Evolutionary conservation across 2,113 vertebrate genomes (phyloP).

Genomic region (Platycercus adscitus): DNA sequence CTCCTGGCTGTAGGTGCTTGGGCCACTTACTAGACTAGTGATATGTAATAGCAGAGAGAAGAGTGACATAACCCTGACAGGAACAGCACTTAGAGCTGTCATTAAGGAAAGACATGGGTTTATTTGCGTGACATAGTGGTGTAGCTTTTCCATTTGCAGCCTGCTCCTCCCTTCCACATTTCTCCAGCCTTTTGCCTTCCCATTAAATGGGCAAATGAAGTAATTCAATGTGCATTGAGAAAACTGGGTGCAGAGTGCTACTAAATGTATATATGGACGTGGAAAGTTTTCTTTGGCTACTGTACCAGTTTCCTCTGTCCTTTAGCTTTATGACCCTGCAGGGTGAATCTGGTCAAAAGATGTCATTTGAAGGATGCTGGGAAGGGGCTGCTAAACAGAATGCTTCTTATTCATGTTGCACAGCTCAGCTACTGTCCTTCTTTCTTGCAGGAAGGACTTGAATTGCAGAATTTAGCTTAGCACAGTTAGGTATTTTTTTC

Average conservation of each 20-base stretch:
- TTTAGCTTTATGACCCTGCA: slow-evolving; percentile 16
- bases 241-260: neutral
- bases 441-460: slow-evolving; percentile 36
- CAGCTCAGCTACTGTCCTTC: slow-evolving; percentile 37
- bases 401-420: slow-evolving; percentile 35
- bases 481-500: slow-evolving; percentile 61
- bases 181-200: neutral
- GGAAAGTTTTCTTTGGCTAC: neutral
- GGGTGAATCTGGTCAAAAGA: slow-evolving; percentile 2
- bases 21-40: neutral
- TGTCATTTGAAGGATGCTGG: slow-evolving; percentile 17
- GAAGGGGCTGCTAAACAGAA: slow-evolving; percentile 11
- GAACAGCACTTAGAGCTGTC: neutral
- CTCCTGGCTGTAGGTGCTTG: neutral
- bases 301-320: neutral
- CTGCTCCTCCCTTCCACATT: neutral
- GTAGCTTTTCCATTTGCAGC: neutral
- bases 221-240: neutral
- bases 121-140: neutral
- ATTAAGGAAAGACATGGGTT: neutral
- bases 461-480: slow-evolving; percentile 51
- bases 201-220: neutral
- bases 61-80: neutral
- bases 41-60: neutral
- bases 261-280: neutral